phyloP scores from a whole-genome alignment of 2,113 vertebrate genomes.

The Gulo gulo region DNA sequence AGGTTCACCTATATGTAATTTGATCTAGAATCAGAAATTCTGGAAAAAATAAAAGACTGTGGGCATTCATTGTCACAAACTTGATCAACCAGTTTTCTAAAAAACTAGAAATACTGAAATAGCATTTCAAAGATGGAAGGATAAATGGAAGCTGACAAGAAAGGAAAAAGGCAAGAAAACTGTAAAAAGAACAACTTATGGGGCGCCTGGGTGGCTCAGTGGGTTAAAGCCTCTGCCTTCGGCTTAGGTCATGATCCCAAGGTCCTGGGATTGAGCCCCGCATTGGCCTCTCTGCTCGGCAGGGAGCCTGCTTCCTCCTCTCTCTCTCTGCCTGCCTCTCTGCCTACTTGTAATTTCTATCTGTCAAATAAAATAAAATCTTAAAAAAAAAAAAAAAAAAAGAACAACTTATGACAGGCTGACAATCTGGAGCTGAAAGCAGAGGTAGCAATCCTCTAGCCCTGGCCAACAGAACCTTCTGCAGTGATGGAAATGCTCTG shows the following conservation, averaged over 20 bases:
- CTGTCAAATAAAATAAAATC: no score
- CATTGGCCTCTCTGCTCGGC: no score
- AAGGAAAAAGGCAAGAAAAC: not conserved
- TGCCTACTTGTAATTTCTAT: no score
- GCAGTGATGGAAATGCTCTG: not conserved
- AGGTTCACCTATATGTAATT: conserved; percentile 2
- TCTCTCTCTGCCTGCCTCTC: no score
- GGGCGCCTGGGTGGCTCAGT: no score
- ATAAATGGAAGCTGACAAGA: not conserved
- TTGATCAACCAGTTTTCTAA: not conserved
- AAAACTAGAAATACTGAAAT: conserved; percentile 33
- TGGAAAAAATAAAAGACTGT: not conserved
- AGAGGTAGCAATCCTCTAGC: not conserved
- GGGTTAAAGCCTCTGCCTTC: no score
- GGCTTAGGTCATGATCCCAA: no score
- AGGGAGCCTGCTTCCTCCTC: no score
- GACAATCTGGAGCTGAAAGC: not conserved
- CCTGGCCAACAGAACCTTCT: not conserved
- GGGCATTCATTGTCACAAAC: not conserved
- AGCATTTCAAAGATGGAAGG: not conserved
- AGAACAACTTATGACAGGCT: not conserved
- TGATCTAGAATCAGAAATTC: conserved; percentile 5
- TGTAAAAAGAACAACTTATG: not conserved
- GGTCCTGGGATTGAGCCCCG: no score
- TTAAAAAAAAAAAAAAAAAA: not conserved